phyloP scores from a whole-genome alignment of 1,140 invertebrate genomes.

The Probaryconus sp. region DNA sequence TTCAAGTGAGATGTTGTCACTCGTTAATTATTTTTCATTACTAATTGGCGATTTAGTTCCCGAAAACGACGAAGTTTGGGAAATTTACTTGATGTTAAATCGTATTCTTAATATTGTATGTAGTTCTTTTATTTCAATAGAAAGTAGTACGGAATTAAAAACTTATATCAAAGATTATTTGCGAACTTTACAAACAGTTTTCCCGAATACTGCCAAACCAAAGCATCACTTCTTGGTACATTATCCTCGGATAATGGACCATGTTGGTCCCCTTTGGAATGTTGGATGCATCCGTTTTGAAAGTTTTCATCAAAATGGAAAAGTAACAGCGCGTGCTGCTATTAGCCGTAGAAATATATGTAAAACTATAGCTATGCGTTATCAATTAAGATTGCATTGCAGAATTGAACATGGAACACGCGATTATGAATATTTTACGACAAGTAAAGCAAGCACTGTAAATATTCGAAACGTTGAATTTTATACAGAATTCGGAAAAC shows the following conservation, averaged over 20 bases:
- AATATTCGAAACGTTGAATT: no score
- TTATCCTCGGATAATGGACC: constrained; percentile 10
- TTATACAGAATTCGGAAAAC: neutral
- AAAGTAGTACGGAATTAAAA: constrained; percentile 2
- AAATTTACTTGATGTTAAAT: constrained; percentile 20
- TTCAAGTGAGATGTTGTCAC: constrained; percentile 18
- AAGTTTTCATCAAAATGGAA: constrained; percentile 10
- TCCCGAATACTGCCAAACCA: constrained; percentile 10
- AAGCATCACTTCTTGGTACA: constrained; percentile 19
- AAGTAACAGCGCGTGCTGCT: constrained; percentile 7
- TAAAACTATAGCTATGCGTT: neutral
- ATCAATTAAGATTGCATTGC: neutral
- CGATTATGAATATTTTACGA: no score
- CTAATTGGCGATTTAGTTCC: neutral
- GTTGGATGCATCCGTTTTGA: constrained; percentile 15
- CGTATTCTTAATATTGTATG: constrained; percentile 11
- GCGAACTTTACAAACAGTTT: constrained; percentile 5
- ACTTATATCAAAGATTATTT: constrained; percentile 18
- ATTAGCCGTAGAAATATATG: neutral
- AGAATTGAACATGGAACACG: neutral
- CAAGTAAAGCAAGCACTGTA: no score
- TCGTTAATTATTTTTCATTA: constrained; percentile 10
- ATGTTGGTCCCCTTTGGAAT: constrained; percentile 27
- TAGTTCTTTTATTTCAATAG: constrained; percentile 1
- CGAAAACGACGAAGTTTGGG: constrained; percentile 15